phyloP scores from a whole-genome alignment of 1,140 invertebrate species.

The Caenorhabditis brenneri region DNA sequence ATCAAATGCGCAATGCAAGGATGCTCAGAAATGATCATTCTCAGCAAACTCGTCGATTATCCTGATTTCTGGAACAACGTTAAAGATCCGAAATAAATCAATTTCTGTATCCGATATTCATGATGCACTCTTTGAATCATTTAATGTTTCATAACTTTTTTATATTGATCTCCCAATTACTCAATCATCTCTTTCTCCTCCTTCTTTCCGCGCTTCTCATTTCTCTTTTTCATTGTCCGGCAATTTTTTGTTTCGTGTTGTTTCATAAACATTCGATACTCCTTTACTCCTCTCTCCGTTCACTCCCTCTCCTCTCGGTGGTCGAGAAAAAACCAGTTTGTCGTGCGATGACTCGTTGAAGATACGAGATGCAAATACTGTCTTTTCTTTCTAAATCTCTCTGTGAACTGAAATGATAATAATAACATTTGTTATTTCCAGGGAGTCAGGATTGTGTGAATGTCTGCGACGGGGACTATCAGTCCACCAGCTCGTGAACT shows the following conservation, averaged over 20 bases:
- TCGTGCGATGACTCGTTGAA: slow-evolving; percentile 41
- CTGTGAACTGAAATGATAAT: not conserved
- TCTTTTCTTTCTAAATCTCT: not conserved
- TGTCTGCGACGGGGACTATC: slow-evolving; percentile 29
- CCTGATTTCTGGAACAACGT: slow-evolving; percentile 7
- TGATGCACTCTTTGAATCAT: too few relatives aligned
- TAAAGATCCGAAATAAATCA: not conserved
- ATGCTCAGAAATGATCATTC: not conserved
- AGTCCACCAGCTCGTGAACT: slow-evolving; percentile 39
- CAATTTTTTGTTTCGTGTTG: not conserved
- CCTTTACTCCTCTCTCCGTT: slow-evolving; percentile 27
- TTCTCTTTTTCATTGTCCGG: not conserved
- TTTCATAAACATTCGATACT: slow-evolving; percentile 35
- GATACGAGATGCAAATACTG: slow-evolving; percentile 30
- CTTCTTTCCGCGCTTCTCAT: not conserved
- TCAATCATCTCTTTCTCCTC: not conserved
- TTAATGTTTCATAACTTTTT: not conserved
- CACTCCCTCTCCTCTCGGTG: not conserved
- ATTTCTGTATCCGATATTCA: too few relatives aligned
- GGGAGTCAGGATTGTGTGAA: not conserved
- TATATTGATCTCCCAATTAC: not conserved
- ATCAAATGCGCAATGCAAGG: slow-evolving; percentile 30
- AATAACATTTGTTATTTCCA: not conserved
- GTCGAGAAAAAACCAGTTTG: slow-evolving; percentile 10
- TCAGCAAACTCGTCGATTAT: not conserved